phyloP scores from a whole-genome alignment of 2,888 invertebrate genomes.

The Scaeva pyrastri region DNA sequence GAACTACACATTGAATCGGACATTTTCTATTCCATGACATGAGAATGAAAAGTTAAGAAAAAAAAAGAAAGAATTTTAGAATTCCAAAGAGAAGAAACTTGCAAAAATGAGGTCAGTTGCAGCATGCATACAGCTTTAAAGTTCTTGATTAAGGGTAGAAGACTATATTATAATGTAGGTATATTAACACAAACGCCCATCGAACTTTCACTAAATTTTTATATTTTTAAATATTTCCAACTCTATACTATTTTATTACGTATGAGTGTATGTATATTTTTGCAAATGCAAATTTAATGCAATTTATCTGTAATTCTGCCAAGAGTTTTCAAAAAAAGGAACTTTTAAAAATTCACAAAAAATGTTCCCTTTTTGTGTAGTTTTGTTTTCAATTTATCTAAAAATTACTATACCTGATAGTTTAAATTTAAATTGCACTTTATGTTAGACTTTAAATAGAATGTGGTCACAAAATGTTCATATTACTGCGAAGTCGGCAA shows the following conservation, averaged over 20 bases:
- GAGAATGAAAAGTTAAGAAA: too few species aligned
- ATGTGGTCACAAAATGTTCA: conserved; percentile 26
- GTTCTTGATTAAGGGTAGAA: not conserved
- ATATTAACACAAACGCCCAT: not conserved
- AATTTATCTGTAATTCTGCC: not conserved
- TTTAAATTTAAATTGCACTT: conserved; percentile 8
- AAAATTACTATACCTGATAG: conserved; percentile 2
- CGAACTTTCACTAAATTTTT: conserved; percentile 4
- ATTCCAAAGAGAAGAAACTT: not conserved
- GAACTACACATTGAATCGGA: too few species aligned
- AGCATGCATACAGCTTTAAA: not conserved
- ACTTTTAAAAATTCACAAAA: not conserved
- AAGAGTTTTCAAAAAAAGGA: not conserved
- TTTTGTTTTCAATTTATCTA: not conserved
- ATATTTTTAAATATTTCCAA: not conserved
- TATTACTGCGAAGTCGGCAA: conserved; percentile 38
- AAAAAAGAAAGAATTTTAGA: not conserved
- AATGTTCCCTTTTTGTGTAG: not conserved
- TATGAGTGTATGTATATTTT: not conserved
- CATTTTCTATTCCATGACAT: too few species aligned
- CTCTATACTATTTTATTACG: too few species aligned
- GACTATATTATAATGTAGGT: too few species aligned
- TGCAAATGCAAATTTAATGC: not conserved
- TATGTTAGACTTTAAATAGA: conserved; percentile 15
- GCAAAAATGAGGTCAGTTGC: conserved; percentile 12